Evolutionary conservation across 2,113 vertebrate genomes (phyloP), one percentile per base, ranked within the genome.

Genomic region (Rhinoderma darwinii): DNA sequence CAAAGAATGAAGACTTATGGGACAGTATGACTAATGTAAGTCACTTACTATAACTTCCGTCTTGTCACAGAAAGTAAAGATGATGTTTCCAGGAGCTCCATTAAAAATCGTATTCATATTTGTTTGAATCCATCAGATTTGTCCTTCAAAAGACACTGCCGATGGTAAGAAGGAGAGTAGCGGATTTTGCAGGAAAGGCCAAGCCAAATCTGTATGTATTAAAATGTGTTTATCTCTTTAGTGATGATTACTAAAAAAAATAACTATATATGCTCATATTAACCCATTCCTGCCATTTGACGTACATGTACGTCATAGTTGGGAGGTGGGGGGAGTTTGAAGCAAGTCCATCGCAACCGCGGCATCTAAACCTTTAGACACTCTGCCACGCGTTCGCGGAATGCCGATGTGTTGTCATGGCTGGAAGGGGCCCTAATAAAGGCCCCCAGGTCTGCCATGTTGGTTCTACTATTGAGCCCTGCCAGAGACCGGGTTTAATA

Each of bases 1-100:
- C 96, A 0, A 94, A 92, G 90, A 98, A 93, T 54, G 93, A 95
- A 73, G 93, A 98, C 90, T 90, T 98, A 84, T 98, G 97, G 97
- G 92, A 97, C 83, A 97, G 95, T 54, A 93, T 97, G 89, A 94
- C 93, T 10, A 88, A 93, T 79, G 97, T 96, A 91, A 96, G 96
- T 93, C 79, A 44, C 56, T 41, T 54, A 39, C 56, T 68, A 32
- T 35, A 68, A 35, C 17, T 7, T 72, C n/a, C 56, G n/a, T n/a
- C 54, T 56, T 56, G 25, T 3, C 25, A 68, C 9, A 68, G 30
- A 68, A 30, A 35, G 32, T 35, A 68, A 18, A 30, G 61, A 68
- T 35, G 17, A 32, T 32, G 9, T 12, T 27, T 61, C 10, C 6
- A 2, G 25, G 61, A 15, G 14, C 2, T 32, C n/a, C 5, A 30